Base-by-base conservation (phyloP, 2,888 invertebrate genomes). In the Kuschelorhynchus macadamiae region DNA sequence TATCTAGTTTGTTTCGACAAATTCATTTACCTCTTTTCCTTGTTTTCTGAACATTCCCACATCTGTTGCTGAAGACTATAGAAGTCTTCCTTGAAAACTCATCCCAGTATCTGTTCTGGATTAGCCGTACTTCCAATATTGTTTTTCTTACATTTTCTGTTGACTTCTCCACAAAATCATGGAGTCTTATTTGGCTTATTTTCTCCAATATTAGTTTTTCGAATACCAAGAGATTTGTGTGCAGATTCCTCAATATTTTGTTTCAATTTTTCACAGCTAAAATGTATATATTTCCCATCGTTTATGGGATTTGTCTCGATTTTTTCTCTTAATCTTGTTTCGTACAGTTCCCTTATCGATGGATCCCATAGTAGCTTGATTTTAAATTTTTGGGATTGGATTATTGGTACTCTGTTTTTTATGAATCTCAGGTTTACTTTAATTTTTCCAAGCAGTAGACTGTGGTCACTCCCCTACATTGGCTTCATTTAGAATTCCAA, bases 21-120 rank as follows among this genome's bases (percentile, higher is more conserved):
- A 11, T 11, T 36, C 12, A 3, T 36, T 36, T 41, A 41, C 41
- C 3, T 41, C 12, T 41, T 41, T 41, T 14, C 41, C 14, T 41
- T 41, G 14, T 14, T 41, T 41, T 41, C 41, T 14, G 16, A 36
- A 7, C 11, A 46, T 5, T 20, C 18, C 47, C 20, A 18, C 25
- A 47, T 47, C 20, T 47, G 47, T 17, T 47, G 17, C 20, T 18
- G 20, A 18, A 47, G 47, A n/a, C 47, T 14, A 47, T 21, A 25
- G 14, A 21, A 25, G 14, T 47, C 18, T 12, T 47, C 20, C 20
- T 47, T 20, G 47, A 30, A 14, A 25, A 25, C 5, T 30, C 30
- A 2, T 18, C n/a, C 30, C 17, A 25, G 47, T 47, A 47, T n/a
- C 20, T 47, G 8, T 41, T 41, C 11, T 36, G 3, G 3, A 36